These are phyloP conservation scores for Columbina picui DNA, from an alignment of 2,113 vertebrate species.

Conservation along the genomic window DNA sequence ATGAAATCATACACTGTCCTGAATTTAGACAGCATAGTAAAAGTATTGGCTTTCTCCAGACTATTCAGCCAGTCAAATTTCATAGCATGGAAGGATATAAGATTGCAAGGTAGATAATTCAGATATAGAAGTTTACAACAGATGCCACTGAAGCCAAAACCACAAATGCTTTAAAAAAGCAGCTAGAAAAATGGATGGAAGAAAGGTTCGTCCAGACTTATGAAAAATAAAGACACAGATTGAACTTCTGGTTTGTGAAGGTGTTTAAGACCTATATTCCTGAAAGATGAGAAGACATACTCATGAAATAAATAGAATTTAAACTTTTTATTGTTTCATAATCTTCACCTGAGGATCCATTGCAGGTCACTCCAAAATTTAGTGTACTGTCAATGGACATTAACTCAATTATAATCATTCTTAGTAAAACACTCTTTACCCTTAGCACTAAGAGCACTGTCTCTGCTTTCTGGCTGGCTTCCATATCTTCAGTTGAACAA, in stretches of 20 bases:
- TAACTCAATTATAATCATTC: background rate
- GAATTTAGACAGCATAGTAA: background rate
- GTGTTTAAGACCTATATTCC: background rate
- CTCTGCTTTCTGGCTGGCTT: background rate
- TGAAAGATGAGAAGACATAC: background rate
- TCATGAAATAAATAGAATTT: background rate
- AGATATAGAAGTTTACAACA: background rate
- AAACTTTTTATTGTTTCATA: background rate
- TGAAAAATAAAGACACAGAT: background rate
- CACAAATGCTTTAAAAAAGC: background rate
- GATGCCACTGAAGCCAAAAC: background rate
- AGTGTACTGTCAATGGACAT: background rate
- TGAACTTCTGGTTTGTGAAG: background rate
- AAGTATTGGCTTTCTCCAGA: background rate
- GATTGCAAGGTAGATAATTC: background rate
- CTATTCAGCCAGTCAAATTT: background rate
- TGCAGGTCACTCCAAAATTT: background rate
- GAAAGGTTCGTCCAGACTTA: background rate
- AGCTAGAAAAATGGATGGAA: background rate
- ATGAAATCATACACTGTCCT: background rate
- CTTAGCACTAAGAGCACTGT: background rate
- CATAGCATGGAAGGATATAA: background rate
- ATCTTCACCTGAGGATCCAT: background rate
- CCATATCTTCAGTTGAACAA: background rate
- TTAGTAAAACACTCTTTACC: background rate